Evolutionary conservation across 2,113 vertebrate genomes (phyloP), one percentile per base, ranked within the genome.

Genomic region (Caretta caretta): DNA sequence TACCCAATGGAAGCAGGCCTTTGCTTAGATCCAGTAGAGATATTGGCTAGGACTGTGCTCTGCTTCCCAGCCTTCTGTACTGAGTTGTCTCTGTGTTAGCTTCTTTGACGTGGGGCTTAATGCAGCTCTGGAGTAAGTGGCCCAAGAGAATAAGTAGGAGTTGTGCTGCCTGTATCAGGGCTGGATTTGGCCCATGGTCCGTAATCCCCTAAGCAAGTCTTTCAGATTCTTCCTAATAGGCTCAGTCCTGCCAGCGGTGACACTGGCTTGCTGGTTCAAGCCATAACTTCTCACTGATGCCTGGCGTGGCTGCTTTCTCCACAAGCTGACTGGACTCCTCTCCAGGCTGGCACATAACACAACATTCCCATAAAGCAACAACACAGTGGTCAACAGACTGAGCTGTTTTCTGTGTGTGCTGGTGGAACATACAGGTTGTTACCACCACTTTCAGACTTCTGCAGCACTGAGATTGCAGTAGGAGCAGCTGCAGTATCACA

Each of bases 401-500:
- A 51, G 56, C 54, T 59, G 9, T 83, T 89, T 82, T 25, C 87
- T 84, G 46, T 1, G 78, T 31, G 86, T 1, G 46, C 56, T 35
- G 75, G 49, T 29, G 56, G 8, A 86, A 22, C 92, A 87, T 2
- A 46, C 53, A 88, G 25, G 57, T 86, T 56, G 72, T 78, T 81
- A 84, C 80, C 35, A 11, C 72, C 4, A 2, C 86, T 92, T 90
- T 85, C 86, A 89, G 5, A 62, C 3, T 76, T 35, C 75, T 80
- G 54, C 1, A 0, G 80, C 59, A 89, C 96, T 94, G 93, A 89
- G 78, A 22, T 2, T 92, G 95, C 95, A 86, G 91, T 78, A 83
- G 93, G 93, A 90, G 49, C 78, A 97, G 89, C 90, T 84, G 89
- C 78, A 49, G 81, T 2, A 19, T 90, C 92, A 35, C 81, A 27